These are phyloP conservation scores for Chelon auratus DNA, from an alignment of 2,797 vertebrate species.

Conservation along the genomic window DNA sequence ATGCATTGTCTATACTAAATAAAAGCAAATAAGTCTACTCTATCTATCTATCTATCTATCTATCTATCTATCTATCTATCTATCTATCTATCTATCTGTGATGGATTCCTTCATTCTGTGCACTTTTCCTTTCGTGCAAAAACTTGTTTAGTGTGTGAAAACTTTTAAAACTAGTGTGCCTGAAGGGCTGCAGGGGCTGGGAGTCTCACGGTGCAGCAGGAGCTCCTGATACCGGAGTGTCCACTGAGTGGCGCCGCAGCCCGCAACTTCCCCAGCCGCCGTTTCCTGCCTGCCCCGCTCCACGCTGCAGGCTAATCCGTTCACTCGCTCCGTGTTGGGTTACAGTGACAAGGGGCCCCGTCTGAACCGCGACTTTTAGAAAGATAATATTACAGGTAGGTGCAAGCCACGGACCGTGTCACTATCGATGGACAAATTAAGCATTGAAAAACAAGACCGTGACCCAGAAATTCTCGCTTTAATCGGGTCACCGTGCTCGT, in stretches of 20 bases:
- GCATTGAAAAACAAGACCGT: constrained; percentile 78
- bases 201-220: neutral
- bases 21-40: neutral
- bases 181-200: constrained; percentile 9
- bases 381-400: constrained; percentile 97
- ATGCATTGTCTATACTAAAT: no score
- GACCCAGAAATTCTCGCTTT: constrained; percentile 79
- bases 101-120: neutral
- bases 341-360: constrained; percentile 93
- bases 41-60: constrained; percentile 18
- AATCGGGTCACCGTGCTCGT: constrained; percentile 80
- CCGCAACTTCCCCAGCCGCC: constrained; percentile 64
- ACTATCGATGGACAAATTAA: constrained; percentile 79
- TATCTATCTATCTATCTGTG: constrained; percentile 20
- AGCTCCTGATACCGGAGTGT: constrained; percentile 38
- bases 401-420: constrained; percentile 89
- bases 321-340: constrained; percentile 86
- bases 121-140: neutral
- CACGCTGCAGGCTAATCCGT: constrained; percentile 52
- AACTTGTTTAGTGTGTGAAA: neutral
- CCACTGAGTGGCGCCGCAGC: constrained; percentile 87
- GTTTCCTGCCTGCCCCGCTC: constrained; percentile 14
- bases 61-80: constrained; percentile 26
- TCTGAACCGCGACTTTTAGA: constrained; percentile 90
- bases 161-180: neutral